Evolutionary conservation across 1,140 invertebrate genomes (phyloP), one percentile per base, ranked within the genome.

Genomic region (Lasioglossum baleicum): DNA sequence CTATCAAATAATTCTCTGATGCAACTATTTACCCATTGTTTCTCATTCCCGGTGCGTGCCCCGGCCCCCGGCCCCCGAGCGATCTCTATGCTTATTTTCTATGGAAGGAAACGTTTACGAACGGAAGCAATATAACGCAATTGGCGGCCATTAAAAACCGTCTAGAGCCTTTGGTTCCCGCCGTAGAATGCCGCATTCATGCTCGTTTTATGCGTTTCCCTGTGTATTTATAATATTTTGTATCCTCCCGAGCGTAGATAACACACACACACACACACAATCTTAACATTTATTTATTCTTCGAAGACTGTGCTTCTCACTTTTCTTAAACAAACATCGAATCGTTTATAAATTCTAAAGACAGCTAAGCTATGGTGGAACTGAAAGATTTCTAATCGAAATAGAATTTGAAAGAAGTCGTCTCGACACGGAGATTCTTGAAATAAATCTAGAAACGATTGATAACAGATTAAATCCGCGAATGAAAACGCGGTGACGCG

Each of bases 51-150:
- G 15, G 31, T 13, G 17, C 58, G n/a, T 44, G 8, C 67, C 26
- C 26, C 26, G 26, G 26, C 26, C 26, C 26, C 26, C 26, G 1
- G 26, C 26, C 26, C 15, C 7, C 22, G 26, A 44, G 15, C 74
- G 22, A 76, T 60, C 56, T 51, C 13, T 42, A 20, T 4, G 11
- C 51, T 71, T 35, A 17, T 53, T 78, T 71, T 71, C 68, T 71
- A 78, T 72, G 75, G 75, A 22, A 53, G 75, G 75, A 71, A 78
- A 78, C 68, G 75, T 42, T 64, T 22, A 53, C 42, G 44, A 42
- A 42, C 65, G 75, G 53, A 82, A 63, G 58, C 26, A 48, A 72
- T 78, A 71, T 71, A 71, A 61, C 80, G 77, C 77, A 73, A 69
- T 63, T 58, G 58, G 31, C 64, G 75, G 56, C 70, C 66, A 72